Conservation (phyloP, 2,888 invertebrate species). For the Macaria liturata region DNA sequence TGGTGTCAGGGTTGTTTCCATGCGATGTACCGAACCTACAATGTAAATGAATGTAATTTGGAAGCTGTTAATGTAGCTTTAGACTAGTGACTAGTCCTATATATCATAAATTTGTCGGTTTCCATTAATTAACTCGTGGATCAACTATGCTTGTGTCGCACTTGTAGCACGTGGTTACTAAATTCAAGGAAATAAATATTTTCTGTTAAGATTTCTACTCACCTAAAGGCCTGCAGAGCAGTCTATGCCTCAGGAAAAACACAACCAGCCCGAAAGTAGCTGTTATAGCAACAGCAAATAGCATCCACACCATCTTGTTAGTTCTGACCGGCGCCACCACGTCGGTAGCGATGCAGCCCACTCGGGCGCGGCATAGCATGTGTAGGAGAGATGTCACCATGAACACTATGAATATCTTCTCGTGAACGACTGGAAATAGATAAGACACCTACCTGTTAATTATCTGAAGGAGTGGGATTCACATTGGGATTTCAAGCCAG, state of each 20-base stretch:
- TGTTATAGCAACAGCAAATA: conserved; percentile 89
- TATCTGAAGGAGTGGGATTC: too few species aligned
- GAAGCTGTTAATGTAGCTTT: too few species aligned
- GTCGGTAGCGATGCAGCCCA: conserved; percentile 69
- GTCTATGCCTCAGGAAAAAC: conserved; percentile 95
- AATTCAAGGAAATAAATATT: too few species aligned
- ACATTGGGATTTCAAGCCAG: too few species aligned
- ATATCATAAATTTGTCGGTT: too few species aligned
- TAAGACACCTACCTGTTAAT: background rate
- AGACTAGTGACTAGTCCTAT: too few species aligned
- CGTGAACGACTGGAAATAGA: conserved; percentile 88
- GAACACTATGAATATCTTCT: conserved; percentile 95
- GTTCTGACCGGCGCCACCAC: conserved; percentile 81
- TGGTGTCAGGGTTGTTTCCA: too few species aligned
- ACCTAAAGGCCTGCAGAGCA: conserved; percentile 95
- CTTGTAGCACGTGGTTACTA: too few species aligned
- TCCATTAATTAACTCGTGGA: too few species aligned
- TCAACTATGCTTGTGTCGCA: too few species aligned
- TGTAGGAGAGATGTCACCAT: conserved; percentile 93
- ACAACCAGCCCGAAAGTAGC: conserved; percentile 92
- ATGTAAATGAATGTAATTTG: too few species aligned
- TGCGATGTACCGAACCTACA: too few species aligned
- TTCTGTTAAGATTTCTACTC: conserved; percentile 49
- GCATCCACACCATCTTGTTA: conserved; percentile 86
- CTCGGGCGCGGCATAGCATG: conserved; percentile 85